Evolutionary conservation across 2,888 invertebrate species (phyloP), one percentile per base, ranked within the genome.

Genomic region (Drosophila kambysellisi): DNA sequence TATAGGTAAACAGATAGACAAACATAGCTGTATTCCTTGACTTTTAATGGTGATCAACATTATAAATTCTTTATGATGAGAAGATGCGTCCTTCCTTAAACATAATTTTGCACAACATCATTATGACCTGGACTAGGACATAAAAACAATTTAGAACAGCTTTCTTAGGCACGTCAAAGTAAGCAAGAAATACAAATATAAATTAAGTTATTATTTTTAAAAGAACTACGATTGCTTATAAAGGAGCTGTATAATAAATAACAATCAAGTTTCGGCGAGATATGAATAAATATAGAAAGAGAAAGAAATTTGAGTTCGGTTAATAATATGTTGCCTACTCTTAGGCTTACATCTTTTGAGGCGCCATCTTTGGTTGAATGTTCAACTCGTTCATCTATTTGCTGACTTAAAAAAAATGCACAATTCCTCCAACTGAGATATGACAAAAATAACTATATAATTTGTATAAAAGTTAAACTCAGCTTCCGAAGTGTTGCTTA

Each of bases 41-140:
- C 39, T 39, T 39, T n/a, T n/a, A 4, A n/a, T 39, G 39, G 17
- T 39, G 17, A 39, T 39, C 9, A 9, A 39, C 17, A 39, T n/a
- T n/a, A n/a, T 9, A 9, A 17, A n/a, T 39, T 39, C 17, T 3
- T 37, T 17, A 17, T 17, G 35, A 5, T 12, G 12, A 12, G 12
- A 9, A 1, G 0, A n/a, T n/a, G 41, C 2, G 9, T 41, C 4
- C 9, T n/a, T 1, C 1, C 1, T 25, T 25, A 25, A 25, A 25
- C 0, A 25, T 25, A 25, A 25, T 25, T n/a, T 41, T 4, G 20
- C 41, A 11, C 20, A 20, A 5, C 11, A 11, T 11, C 20, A 43
- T 20, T 43, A 20, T 5, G 20, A 25, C 20, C 20, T 25, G 1
- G 20, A 25, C 20, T 1, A 25, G 17, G n/a, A n/a, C 9, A 41